Base-by-base conservation (phyloP, 2,888 invertebrate species). In the Nephrotoma appendiculata region DNA sequence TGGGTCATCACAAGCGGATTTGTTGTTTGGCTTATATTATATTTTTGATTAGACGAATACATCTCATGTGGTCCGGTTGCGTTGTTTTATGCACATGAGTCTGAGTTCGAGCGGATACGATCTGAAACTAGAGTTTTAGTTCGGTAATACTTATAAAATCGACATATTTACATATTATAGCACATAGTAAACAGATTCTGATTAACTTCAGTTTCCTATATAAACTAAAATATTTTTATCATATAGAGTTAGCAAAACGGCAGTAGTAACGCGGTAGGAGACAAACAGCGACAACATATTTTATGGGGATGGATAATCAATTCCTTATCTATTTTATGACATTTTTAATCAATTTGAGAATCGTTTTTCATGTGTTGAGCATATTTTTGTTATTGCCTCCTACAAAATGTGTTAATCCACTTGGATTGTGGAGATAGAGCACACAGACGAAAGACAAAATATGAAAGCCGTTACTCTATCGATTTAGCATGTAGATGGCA, bases 1-100 rank as follows among this genome's bases (percentile, higher is more conserved):
- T 85, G 43, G 12, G 43, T 85, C 85, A 85, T 19, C 19, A 44
- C 43, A 44, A 42, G 44, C 43, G 44, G 19, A 85, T 85, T 85
- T 43, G 85, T 85, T 85, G 43, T 85, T 44, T 44, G 71, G 12
- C 43, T 84, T 84, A 84, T 42, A 84, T 84, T 84, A 84, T 84
- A 43, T 42, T 84, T 84, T 84, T 84, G 84, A 84, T 84, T 84
- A 42, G 84, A 84, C n/a, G 84, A 84, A 84, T 71, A 71, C 71
- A 71, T 71, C 31, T 71, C 71, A 31, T 31, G 31, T 31, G 31
- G 31, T 31, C 31, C 31, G 31, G 6, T 84, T 42, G n/a, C 31
- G 9, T 31, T 31, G 11, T 71, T 31, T 71, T 71, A 11, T 71
- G 71, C 31, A 71, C 71, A 71, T 31, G 31, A 3, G 71, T 9